Base-by-base conservation (phyloP, 1,140 invertebrate species). In the Diploscapter pachys region DNA sequence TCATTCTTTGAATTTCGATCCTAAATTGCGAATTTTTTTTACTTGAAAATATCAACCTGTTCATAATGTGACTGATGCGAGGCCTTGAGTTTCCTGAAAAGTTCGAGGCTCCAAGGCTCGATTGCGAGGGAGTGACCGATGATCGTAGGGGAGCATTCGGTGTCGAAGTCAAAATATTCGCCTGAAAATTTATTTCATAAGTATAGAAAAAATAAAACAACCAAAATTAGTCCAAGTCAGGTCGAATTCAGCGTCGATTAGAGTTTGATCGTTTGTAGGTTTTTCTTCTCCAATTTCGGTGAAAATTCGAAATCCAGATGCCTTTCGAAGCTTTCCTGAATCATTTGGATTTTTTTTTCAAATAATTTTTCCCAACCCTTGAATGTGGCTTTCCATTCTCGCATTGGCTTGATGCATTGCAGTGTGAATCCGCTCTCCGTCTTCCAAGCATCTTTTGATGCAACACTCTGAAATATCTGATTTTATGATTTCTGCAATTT, bases 11-110 rank as follows among this genome's bases (percentile, higher is more conserved):
- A 31, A 31, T 31, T 31, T 31, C 31, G 31, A 31, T 31, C 31
- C 31, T 31, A 31, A 31, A 31, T 31, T 31, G 31, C 31, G 31
- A 0, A 31, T 2, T 53, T 8, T 8, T 68, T n/a, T 11, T 2
- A n/a, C 52, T 66, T 66, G 52, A n/a, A 70, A 8, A 66, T 9
- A 2, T 66, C 8, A 66, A 9, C 67, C 31, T 31, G 31, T 63
- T 81, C 80, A 53, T 81, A 81, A 67, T 81, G 80, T n/a, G 75
- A 70, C 57, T 81, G 81, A 77, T 81, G 80, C 3, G 71, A 68
- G 3, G 59, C 53, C 66, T 82, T 73, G 48, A 81, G 65, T 53
- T 78, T 80, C 48, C 75, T 70, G 63, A 81, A 81, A 8, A 82
- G 11, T 52, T 63, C 72, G 8, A 75, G 49, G 4, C 57, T 76